A percentile compares a stretch with the other conserved stretches of the same genome.
Evolutionary conservation across 2,888 invertebrate species (phyloP).

Genomic region (Antheraea yamamai): DNA sequence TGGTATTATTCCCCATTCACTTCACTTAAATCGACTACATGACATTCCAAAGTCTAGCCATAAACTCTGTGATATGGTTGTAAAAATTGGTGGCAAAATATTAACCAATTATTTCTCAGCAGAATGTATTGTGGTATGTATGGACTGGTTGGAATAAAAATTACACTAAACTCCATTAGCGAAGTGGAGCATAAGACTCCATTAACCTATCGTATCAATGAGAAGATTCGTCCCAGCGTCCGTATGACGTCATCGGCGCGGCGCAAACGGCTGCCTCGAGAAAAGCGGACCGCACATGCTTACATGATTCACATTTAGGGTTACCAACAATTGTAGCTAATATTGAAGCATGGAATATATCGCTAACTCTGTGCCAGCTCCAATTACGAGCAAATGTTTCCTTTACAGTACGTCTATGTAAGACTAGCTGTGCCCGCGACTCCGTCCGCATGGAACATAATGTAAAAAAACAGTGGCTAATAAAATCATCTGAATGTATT

Average conservation of each 20-base stretch:
- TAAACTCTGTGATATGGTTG: neutral
- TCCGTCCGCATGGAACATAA: no score
- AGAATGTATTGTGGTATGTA: neutral
- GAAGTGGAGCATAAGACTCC: slow-evolving; percentile 29
- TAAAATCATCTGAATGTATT: no score
- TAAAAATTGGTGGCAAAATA: neutral
- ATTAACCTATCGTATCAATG: slow-evolving; percentile 49
- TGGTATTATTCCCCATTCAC: no score
- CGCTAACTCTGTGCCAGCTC: no score
- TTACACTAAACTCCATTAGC: slow-evolving; percentile 1
- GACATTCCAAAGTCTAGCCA: no score
- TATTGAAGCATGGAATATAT: neutral
- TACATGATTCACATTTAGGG: slow-evolving; percentile 10
- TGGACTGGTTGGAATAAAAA: neutral
- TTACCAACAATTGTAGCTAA: neutral
- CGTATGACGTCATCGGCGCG: slow-evolving; percentile 50
- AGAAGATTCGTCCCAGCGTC: slow-evolving; percentile 42
- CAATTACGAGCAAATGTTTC: no score
- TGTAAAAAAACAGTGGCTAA: no score
- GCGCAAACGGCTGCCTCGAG: slow-evolving; percentile 27
- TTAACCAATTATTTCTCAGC: neutral
- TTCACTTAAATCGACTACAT: no score
- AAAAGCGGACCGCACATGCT: neutral
- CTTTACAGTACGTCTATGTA: no score
- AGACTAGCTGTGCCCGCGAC: no score